Evolutionary conservation across 2,113 vertebrate genomes (phyloP), one percentile per base, ranked within the genome.

Genomic region (Chloroceryle aenea): DNA sequence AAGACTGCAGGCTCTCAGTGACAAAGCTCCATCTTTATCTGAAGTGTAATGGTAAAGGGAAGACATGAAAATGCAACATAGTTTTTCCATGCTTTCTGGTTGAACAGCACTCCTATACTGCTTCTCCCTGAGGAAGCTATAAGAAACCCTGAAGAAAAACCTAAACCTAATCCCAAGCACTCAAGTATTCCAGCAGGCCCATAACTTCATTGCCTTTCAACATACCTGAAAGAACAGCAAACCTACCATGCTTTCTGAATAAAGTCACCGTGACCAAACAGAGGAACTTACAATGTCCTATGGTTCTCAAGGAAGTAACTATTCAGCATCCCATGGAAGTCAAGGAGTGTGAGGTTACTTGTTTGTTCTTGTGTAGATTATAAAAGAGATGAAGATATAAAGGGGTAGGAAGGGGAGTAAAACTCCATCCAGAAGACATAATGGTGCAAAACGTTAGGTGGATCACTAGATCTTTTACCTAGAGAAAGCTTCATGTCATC

Each of bases 1-100:
- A 76, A 1, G 36, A 85, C 94, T 88, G 90, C 85, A 89, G 90
- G 85, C 96, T 92, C 78, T 73, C 90, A 94, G 86, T 94, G 93
- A 96, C 94, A 97, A 95, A 85, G 88, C 78, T 95, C 78, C 64
- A 59, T 40, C 48, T 85, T 38, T 71, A 13, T 48, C 74, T 78
- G 83, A 72, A 77, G 87, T 42, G 15, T 75, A 86, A 90, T 36
- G 78, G 80, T 69, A 95, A 90, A 94, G 76, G 67, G 78, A 97
- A 97, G 72, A 89, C 82, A 43, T 73, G 90, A 90, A 94, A 92
- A 10, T 30, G 26, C 25, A 29, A 40, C 38, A 16, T 29, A 58
- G 38, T 7, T 59, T 72, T 53, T 66, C 20, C 7, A 17, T 59
- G 26, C 18, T 73, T 66, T 71, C 43, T 58, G 34, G 9, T 47